These are phyloP conservation scores for Probosciger aterrimus DNA, from an alignment of 2,113 vertebrate genomes.

Conservation along the genomic window DNA sequence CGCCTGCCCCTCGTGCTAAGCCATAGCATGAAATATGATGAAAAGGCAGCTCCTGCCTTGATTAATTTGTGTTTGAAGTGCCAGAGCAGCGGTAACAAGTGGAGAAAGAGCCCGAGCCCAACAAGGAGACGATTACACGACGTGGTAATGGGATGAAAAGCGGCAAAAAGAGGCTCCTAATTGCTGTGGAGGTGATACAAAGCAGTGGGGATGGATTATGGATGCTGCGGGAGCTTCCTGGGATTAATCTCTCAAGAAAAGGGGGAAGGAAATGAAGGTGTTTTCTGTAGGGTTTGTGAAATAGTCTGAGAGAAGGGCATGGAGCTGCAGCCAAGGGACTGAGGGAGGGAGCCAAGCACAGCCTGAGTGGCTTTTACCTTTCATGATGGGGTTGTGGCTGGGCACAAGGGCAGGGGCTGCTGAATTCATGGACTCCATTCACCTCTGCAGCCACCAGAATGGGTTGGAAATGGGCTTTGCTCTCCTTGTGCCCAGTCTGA, in stretches of 20 bases:
- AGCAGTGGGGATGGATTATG: background rate
- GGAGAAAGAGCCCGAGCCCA: accelerated
- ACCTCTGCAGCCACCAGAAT: background rate
- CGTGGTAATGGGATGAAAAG: background rate
- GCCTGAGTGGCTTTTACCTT: background rate
- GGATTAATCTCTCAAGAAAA: background rate
- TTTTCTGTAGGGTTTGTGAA: background rate
- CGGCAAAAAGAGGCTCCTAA: background rate
- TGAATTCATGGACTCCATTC: background rate
- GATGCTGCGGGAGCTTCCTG: background rate
- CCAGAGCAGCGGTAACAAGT: background rate
- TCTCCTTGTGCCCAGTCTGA: accelerated
- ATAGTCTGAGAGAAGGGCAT: background rate
- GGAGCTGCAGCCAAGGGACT: background rate
- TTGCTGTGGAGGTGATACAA: background rate
- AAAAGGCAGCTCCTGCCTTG: background rate
- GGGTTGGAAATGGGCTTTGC: background rate
- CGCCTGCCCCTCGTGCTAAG: background rate
- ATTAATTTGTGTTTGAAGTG: background rate
- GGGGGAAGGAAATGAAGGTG: background rate
- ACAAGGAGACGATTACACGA: accelerated
- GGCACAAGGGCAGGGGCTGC: accelerated
- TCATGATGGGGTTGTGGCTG: accelerated
- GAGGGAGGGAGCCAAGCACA: background rate
- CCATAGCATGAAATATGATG: no score